These are phyloP conservation scores for Xylophagus ater DNA, from an alignment of 2,888 invertebrate species.

Conservation along the genomic window DNA sequence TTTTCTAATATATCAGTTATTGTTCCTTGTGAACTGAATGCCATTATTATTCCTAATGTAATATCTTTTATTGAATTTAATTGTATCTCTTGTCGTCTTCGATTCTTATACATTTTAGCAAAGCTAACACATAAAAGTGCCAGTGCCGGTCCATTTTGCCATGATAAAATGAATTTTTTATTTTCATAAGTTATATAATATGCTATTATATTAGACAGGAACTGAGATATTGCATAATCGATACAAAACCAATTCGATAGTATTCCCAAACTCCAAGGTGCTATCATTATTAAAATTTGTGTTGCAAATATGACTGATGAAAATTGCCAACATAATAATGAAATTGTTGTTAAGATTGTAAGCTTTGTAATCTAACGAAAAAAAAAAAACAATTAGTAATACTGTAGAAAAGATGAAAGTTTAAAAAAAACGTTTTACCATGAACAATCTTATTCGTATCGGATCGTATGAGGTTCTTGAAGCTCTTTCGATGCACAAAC, in stretches of 20 bases:
- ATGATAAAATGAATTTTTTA: slow-evolving; percentile 31
- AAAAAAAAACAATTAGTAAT: slow-evolving; percentile 6
- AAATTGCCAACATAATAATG: slow-evolving; percentile 61
- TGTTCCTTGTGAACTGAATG: slow-evolving; percentile 29
- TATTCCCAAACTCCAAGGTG: slow-evolving; percentile 50
- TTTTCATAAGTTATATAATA: slow-evolving; percentile 33
- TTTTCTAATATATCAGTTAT: slow-evolving; percentile 29
- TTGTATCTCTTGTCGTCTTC: slow-evolving; percentile 1
- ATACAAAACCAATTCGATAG: slow-evolving; percentile 35
- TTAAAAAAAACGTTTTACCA: slow-evolving; percentile 17
- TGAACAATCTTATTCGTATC: slow-evolving; percentile 21
- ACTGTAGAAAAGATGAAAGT: neutral
- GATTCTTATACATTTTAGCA: slow-evolving; percentile 17
- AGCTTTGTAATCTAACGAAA: slow-evolving; percentile 28
- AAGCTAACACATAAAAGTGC: slow-evolving; percentile 28
- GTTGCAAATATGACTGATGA: slow-evolving; percentile 71
- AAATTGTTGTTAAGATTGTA: slow-evolving; percentile 30
- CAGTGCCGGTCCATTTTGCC: slow-evolving; percentile 33
- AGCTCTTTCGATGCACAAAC: slow-evolving; percentile 41
- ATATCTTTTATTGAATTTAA: slow-evolving; percentile 25
- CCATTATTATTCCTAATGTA: slow-evolving; percentile 27
- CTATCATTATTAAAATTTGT: slow-evolving; percentile 60
- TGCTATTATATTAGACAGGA: slow-evolving; percentile 29
- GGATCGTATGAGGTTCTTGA: slow-evolving; percentile 23
- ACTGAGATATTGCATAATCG: slow-evolving; percentile 33